Base-by-base conservation (phyloP, 1,140 invertebrate genomes). In the Listronotus oregonensis region DNA sequence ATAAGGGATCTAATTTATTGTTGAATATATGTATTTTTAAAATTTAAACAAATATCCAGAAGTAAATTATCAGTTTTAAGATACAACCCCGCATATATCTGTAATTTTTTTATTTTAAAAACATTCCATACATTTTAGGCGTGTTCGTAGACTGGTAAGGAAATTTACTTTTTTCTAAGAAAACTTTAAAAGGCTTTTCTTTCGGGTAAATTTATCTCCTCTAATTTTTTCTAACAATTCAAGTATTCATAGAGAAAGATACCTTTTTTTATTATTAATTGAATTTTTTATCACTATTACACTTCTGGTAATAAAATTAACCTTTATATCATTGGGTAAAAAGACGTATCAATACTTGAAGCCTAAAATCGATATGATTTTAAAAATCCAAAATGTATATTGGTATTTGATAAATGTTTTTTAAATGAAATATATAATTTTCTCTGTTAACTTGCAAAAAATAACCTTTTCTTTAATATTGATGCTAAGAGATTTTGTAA, bases 1-100 rank as follows among this genome's bases (percentile, higher is more conserved):
- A 27, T 27, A 27, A 27, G 21, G 21, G 21, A 27, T 27, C 21
- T 37, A 37, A 37, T 5, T 37, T 9, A 37, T 79, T 21, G 50
- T 57, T 44, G 72, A 21, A 69, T n/a, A 69, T 78, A 76, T 7
- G 71, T 63, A 9, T 54, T 17, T 60, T 78, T 31, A 70, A 80
- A 81, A 55, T 79, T 81, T 75, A 80, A 72, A 67, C 81, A 80
- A 34, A 81, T 62, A 66, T 80, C 59, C n/a, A 82, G 64, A 6
- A 82, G 47, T 11, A 82, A 51, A 4, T 81, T 77, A 72, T 82
- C 78, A n/a, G 70, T 71, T 69, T 76, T 78, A 8, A 79, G 54
- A 67, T 81, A 82, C n/a, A 82, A 55, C 62, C 80, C 74, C 34
- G 76, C 73, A 73, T 80, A 81, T 37, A 82, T 73, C 7, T 73